A percentile compares a stretch with the other conserved stretches of the same genome.
Evolutionary conservation across 1,140 invertebrate genomes (phyloP).

Genomic region (Trichomalopsis sarcophagae): DNA sequence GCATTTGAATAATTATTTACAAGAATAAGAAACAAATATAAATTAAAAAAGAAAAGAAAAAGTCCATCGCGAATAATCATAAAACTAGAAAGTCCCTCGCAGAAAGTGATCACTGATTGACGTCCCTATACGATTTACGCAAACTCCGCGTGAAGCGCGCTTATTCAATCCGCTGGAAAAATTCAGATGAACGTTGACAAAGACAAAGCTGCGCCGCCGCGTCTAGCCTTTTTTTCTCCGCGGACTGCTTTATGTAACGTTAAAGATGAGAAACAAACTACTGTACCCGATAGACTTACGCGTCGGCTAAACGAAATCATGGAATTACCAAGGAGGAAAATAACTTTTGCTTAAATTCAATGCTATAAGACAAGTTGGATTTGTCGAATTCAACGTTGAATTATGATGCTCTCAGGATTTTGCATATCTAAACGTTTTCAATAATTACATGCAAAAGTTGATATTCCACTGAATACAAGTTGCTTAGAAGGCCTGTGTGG

Average conservation of each 20-base stretch:
- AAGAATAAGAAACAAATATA: not conserved
- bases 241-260: not conserved
- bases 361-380: too few relatives aligned
- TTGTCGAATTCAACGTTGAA: too few relatives aligned
- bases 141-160: not conserved
- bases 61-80: not conserved
- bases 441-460: not conserved
- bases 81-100: constrained; percentile 28
- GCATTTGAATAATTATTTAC: not conserved
- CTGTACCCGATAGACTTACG: too few relatives aligned
- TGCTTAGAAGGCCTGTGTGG: too few relatives aligned
- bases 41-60: not conserved
- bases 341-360: not conserved
- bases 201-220: not conserved
- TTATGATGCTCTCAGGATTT: not conserved
- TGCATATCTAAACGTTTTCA: not conserved
- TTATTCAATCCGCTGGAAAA: constrained; percentile 5
- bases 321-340: too few relatives aligned
- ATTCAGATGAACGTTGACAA: constrained; percentile 11
- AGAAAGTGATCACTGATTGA: constrained; percentile 15
- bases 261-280: constrained; percentile 2
- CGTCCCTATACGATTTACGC: constrained; percentile 26
- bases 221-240: not conserved
- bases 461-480: too few relatives aligned
- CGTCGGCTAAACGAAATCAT: too few relatives aligned